Evolutionary conservation across 2,888 invertebrate genomes (phyloP).

Genomic region (Meiosimyza platycephala): DNA sequence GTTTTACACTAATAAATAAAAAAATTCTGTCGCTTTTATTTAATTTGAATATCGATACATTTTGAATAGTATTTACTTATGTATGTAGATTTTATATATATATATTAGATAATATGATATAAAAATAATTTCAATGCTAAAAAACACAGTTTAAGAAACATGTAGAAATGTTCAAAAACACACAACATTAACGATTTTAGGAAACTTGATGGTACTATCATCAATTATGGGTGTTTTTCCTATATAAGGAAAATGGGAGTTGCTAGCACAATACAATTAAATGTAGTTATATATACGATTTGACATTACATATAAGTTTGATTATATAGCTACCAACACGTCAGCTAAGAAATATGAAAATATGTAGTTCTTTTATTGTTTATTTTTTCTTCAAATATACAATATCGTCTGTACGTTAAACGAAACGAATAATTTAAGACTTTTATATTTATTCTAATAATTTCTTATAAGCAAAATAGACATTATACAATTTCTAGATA

Average conservation of each 20-base stretch:
- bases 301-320: background rate
- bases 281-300: background rate
- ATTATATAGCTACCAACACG: slow-evolving; percentile 17
- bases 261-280: background rate
- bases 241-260: background rate
- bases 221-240: background rate
- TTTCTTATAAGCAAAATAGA: background rate
- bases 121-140: slow-evolving; percentile 23
- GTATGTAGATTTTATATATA: too few relatives aligned
- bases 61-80: background rate
- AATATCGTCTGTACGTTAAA: background rate
- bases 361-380: slow-evolving; percentile 6
- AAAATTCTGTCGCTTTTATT: slow-evolving; percentile 15
- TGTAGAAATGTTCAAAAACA: slow-evolving; percentile 22
- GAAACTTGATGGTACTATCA: slow-evolving; percentile 13
- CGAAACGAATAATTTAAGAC: background rate
- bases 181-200: slow-evolving; percentile 32
- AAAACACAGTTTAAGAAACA: slow-evolving; percentile 21
- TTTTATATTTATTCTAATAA: background rate
- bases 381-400: background rate
- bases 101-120: background rate
- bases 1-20: slow-evolving; percentile 13
- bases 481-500: background rate
- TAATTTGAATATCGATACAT: slow-evolving; percentile 1
- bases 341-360: slow-evolving; percentile 24